Evolutionary conservation across 2,888 invertebrate species (phyloP), one percentile per base, ranked within the genome.

Genomic region (Leucoma salicis): DNA sequence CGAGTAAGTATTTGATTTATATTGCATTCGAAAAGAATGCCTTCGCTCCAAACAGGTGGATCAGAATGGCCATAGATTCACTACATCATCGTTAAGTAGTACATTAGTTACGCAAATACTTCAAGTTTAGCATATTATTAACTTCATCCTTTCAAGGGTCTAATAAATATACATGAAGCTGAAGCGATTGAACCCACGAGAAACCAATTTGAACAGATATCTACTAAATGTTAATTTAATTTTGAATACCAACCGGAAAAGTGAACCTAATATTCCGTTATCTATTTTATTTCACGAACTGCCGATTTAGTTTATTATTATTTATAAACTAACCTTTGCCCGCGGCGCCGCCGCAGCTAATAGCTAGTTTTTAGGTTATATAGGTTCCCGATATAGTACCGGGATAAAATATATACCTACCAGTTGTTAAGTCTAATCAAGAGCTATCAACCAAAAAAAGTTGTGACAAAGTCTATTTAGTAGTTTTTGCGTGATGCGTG

Each of bases 151-250:
- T 74, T 78, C 69, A 69, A 76, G 77, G 77, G 78, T 70, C 80
- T 80, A 65, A 78, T 82, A 85, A 83, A 84, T 84, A 83, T 79
- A 83, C 84, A 83, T 84, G 79, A 83, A 69, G 61, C 52, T 49
- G 57, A 66, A 54, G 61, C 66, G 61, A 73, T 75, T 64, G 68
- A 68, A 65, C 70, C 70, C 66, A 74, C 66, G 66, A 61, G 65
- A 61, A 74, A 71, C 71, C 70, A 74, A 78, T 72, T 75, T 68
- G 68, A 76, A 77, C 73, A 69, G 74, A 74, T 78, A 74, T 74
- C 74, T 70, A 75, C 73, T 80, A 78, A 80, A 80, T 78, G 79
- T 66, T 79, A 80, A 78, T 80, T 76, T 68, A 74, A 76, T 78
- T 74, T 76, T 69, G 68, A 65, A 71, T 69, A 71, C 59, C 52